phyloP scores from a whole-genome alignment of 2,113 vertebrate genomes.

The Notarius quadriscutis region DNA sequence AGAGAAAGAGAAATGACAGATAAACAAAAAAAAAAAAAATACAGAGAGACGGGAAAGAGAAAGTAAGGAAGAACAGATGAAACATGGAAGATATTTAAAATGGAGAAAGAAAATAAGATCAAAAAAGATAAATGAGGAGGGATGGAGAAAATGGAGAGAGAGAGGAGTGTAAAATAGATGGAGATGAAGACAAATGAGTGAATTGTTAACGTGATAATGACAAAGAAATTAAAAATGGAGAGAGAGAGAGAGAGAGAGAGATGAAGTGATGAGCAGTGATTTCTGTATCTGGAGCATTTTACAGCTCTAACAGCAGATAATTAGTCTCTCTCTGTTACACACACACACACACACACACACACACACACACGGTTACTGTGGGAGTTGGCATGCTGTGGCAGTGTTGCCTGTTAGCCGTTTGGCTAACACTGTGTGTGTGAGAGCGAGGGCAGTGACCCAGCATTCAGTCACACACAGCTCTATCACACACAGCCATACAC shows the following conservation, averaged over 20 bases:
- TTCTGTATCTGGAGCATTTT: slow-evolving; percentile 69
- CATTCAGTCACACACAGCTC: slow-evolving; percentile 68
- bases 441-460: slow-evolving; percentile 71
- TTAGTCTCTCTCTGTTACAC: slow-evolving; percentile 68
- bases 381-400: slow-evolving; percentile 78
- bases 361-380: slow-evolving; percentile 91
- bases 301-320: slow-evolving; percentile 72
- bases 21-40: too few species aligned
- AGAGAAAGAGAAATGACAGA: too few species aligned
- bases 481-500: slow-evolving; percentile 98
- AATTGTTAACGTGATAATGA: not conserved
- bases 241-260: slow-evolving; percentile 10
- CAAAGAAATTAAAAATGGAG: not conserved
- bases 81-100: not conserved
- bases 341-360: slow-evolving; percentile 79
- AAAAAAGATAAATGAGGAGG: not conserved
- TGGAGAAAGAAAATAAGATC: not conserved
- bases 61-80: not conserved
- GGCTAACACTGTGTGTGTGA: slow-evolving; percentile 59
- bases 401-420: slow-evolving; percentile 69
- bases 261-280: slow-evolving; percentile 70
- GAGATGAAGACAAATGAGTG: not conserved
- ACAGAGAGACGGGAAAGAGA: too few species aligned
- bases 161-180: not conserved
- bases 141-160: not conserved